Evolutionary conservation across 2,797 vertebrate species (phyloP), one percentile per base, ranked within the genome.

Genomic region (Sebastes hopkinsi): DNA sequence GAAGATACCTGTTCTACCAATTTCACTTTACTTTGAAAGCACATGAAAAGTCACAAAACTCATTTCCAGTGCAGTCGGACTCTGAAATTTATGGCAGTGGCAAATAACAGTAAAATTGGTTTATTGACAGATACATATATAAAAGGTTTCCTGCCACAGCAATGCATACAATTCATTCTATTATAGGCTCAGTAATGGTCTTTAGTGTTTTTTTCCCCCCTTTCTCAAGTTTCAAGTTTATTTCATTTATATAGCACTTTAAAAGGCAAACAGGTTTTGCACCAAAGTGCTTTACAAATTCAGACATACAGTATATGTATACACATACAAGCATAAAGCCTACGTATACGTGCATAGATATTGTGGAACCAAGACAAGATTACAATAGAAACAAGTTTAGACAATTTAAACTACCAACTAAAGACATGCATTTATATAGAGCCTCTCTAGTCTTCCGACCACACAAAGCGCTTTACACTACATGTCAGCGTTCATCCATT

Each of bases 21-120:
- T 69, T 78, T 54, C 42, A 13, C 16, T 68, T 61, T 36, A n/a
- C 42, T 32, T 27, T 77, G n/a, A 61, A 76, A 76, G 10, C 6
- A 59, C 18, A 16, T 42, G 4, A 36, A 68, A 56, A 56, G 52
- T 55, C 58, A 2, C 66, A 65, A 29, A 59, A 64, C 36, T 64
- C 1, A 46, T 64, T 75, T 66, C 23, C 62, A 58, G 5, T 73
- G 9, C 2, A 32, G 20, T 13, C 18, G 13, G 9, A 7, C 36
- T 29, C 18, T 74, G 29, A 73, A 58, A 77, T 58, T 14, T 42
- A 30, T 9, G 3, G 23, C 36, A 30, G 11, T 34, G 1, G 65
- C 2, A 62, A 32, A 46, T 34, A 27, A 75, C 27, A 52, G 27
- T 27, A 72, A 38, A 66, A 75, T 13, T 72, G 42, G 29, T 72